Base-by-base conservation (phyloP, 1,140 invertebrate genomes). In the Pollicipes pollicipes region DNA sequence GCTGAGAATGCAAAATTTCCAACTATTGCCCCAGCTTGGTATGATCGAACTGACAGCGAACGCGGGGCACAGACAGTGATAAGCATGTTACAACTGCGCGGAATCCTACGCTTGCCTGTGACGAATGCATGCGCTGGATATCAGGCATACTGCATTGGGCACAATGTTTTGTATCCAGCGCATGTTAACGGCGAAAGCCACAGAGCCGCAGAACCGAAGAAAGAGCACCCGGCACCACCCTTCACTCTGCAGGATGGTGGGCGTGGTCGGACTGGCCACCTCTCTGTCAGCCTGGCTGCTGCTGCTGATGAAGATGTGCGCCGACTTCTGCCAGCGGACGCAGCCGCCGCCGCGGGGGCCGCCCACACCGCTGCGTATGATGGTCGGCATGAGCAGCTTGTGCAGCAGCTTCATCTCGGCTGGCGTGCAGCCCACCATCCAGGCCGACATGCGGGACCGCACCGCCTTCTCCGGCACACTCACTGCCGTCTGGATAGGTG, bases 171-270 rank as follows among this genome's bases (percentile, higher is more conserved):
- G n/a, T n/a, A n/a, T n/a, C n/a, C n/a, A n/a, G n/a, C n/a, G n/a
- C n/a, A n/a, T n/a, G n/a, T n/a, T n/a, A n/a, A n/a, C n/a, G n/a
- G n/a, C n/a, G n/a, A n/a, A n/a, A n/a, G n/a, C n/a, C n/a, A n/a
- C 88, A 79, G 87, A n/a, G n/a, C n/a, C n/a, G n/a, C n/a, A n/a
- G n/a, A n/a, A n/a, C n/a, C n/a, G n/a, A n/a, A n/a, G n/a, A n/a
- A n/a, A n/a, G n/a, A n/a, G n/a, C n/a, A n/a, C n/a, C n/a, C n/a
- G n/a, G n/a, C n/a, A n/a, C n/a, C n/a, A n/a, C n/a, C n/a, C n/a
- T n/a, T n/a, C 87, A 26, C 88, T 86, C 0, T 87, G n/a, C 87
- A 88, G 76, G 87, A 88, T 74, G 86, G 88, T 70, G 76, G 75
- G 74, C 74, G 76, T 37, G 70, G 78, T 58, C 72, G 76, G 58